phyloP scores from a whole-genome alignment of 2,113 vertebrate species.

The Struthidea cinerea region DNA sequence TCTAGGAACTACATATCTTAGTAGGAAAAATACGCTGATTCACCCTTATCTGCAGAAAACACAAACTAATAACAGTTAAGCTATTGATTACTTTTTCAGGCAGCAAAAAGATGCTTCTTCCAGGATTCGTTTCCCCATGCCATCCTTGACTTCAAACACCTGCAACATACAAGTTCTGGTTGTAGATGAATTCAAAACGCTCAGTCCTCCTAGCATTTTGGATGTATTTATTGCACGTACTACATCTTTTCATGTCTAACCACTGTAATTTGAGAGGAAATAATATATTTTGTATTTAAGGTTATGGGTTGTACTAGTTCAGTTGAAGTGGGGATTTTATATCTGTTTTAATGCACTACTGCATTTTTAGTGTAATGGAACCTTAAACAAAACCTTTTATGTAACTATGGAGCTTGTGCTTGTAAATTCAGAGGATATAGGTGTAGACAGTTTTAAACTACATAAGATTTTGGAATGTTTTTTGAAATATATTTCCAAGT shows the following conservation, averaged over 20 bases:
- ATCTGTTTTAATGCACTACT: not conserved
- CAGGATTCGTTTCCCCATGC: not conserved
- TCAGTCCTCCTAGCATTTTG: not conserved
- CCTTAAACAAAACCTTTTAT: not conserved
- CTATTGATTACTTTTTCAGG: not conserved
- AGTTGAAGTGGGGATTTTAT: not conserved
- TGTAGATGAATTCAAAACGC: not conserved
- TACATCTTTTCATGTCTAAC: slow-evolving; percentile 5
- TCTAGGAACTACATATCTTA: not conserved
- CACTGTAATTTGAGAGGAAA: slow-evolving; percentile 16
- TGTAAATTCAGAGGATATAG: not conserved
- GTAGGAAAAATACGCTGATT: not conserved
- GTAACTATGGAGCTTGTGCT: not conserved
- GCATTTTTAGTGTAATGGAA: not conserved
- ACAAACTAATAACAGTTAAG: not conserved
- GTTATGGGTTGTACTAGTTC: not conserved
- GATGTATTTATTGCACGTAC: not conserved
- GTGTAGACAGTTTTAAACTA: not conserved
- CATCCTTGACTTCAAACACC: not conserved
- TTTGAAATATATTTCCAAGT: slow-evolving; percentile 22
- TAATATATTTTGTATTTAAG: not conserved
- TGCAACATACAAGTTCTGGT: not conserved
- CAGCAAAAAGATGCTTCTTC: not conserved
- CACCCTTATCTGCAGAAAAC: not conserved
- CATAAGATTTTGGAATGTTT: not conserved